phyloP scores from a whole-genome alignment of 1,140 invertebrate species.

The Apis florea region DNA sequence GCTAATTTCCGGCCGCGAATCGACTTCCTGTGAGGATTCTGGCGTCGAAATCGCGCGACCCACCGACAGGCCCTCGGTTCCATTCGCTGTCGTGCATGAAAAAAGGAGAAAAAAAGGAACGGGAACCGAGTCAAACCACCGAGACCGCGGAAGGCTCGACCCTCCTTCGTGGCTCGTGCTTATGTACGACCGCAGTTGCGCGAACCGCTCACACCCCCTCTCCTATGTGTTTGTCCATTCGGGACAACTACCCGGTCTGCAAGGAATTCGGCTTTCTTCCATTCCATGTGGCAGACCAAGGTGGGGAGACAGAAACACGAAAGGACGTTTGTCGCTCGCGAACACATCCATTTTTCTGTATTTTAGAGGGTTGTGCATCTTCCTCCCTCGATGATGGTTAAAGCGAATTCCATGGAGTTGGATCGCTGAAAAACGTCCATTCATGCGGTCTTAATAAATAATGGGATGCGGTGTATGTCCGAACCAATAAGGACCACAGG shows the following conservation, averaged over 20 bases:
- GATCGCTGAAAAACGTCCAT: slow-evolving; percentile 47
- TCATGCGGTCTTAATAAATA: slow-evolving; percentile 76
- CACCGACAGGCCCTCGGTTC: slow-evolving; percentile 1
- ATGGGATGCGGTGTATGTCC: slow-evolving; percentile 77
- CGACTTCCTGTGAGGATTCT: slow-evolving; percentile 56
- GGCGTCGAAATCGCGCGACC: slow-evolving; percentile 33
- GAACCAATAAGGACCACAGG: slow-evolving; percentile 73
- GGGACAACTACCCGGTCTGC: slow-evolving; percentile 25
- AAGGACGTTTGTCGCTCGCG: slow-evolving; percentile 29
- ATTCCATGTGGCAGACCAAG: slow-evolving; percentile 37
- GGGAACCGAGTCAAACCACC: slow-evolving; percentile 32
- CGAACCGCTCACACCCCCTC: slow-evolving; percentile 52
- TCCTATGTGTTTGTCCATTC: slow-evolving; percentile 17
- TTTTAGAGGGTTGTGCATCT: neutral
- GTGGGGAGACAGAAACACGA: slow-evolving; percentile 28
- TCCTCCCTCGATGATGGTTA: too few relatives aligned
- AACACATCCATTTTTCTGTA: neutral
- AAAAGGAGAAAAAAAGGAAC: neutral
- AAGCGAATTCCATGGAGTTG: neutral
- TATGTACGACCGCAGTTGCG: slow-evolving; percentile 66
- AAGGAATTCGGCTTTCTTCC: slow-evolving; percentile 54
- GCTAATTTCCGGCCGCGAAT: slow-evolving; percentile 63
- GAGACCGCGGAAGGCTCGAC: slow-evolving; percentile 16
- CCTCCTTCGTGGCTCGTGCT: slow-evolving; percentile 42
- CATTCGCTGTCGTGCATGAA: slow-evolving; percentile 4